phyloP scores from a whole-genome alignment of 1,140 invertebrate genomes.

The Lutraria rhynchaena region DNA sequence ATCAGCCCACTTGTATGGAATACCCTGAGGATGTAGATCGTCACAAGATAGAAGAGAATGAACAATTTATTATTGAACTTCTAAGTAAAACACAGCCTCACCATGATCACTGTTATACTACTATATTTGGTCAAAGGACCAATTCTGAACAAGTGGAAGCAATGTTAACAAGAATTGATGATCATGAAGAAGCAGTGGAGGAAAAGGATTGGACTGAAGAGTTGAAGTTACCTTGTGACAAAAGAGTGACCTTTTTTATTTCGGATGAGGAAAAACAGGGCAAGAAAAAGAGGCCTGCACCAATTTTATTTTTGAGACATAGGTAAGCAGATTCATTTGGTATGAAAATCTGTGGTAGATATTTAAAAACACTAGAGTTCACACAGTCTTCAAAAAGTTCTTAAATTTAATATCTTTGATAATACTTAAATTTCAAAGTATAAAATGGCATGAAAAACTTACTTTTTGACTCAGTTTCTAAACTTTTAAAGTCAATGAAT shows the following conservation, averaged over 20 bases:
- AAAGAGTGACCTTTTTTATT: constrained; percentile 9
- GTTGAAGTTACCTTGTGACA: background rate
- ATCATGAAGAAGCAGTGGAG: background rate
- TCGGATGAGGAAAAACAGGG: constrained; percentile 1
- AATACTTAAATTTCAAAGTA: too few species aligned
- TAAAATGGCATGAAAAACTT: too few species aligned
- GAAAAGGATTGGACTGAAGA: constrained; percentile 14
- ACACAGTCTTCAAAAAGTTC: too few species aligned
- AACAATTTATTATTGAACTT: constrained; percentile 74
- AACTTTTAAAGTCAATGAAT: too few species aligned
- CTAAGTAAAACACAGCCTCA: constrained; percentile 72
- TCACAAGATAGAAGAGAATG: constrained; percentile 67
- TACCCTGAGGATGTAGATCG: constrained; percentile 63
- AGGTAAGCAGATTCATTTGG: too few species aligned
- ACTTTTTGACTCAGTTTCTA: too few species aligned
- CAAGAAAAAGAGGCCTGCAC: constrained; percentile 56
- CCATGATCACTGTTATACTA: constrained; percentile 79
- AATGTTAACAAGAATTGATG: constrained; percentile 8
- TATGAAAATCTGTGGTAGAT: too few species aligned
- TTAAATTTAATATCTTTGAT: too few species aligned
- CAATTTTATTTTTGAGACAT: constrained; percentile 69
- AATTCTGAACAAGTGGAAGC: constrained; percentile 16
- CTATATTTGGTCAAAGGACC: constrained; percentile 76
- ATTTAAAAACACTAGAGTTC: too few species aligned
- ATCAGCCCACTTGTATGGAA: too few species aligned